phyloP scores from a whole-genome alignment of 2,888 invertebrate genomes.

The Dolichopus griseipennis region DNA sequence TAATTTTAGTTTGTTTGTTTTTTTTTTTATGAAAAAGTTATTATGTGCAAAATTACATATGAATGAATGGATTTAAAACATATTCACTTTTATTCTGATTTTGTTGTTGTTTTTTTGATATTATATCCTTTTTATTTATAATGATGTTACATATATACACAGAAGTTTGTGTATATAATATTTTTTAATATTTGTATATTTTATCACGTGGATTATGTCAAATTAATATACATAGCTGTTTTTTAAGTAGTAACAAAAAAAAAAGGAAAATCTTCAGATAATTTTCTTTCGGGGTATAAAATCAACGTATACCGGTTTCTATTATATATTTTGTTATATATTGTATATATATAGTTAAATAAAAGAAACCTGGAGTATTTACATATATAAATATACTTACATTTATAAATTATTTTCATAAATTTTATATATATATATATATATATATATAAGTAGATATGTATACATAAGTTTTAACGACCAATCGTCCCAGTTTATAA shows the following conservation, averaged over 20 bases:
- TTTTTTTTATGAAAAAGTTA: neutral
- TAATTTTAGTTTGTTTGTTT: neutral
- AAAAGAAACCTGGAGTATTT: too few species aligned
- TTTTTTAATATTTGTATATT: neutral
- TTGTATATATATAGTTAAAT: neutral
- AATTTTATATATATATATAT: too few species aligned
- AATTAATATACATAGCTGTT: neutral
- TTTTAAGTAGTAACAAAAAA: neutral
- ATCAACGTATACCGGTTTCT: neutral
- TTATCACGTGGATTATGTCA: neutral
- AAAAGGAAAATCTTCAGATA: neutral
- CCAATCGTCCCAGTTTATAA: slow-evolving; percentile 4
- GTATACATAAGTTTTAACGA: neutral
- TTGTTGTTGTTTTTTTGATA: neutral
- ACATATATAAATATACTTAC: neutral
- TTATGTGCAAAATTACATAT: slow-evolving; percentile 2
- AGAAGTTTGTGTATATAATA: neutral
- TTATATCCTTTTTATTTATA: neutral
- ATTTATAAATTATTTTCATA: too few species aligned
- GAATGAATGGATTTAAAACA: neutral
- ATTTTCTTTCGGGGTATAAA: neutral
- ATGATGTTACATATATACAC: neutral
- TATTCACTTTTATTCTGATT: neutral
- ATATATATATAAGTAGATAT: too few species aligned
- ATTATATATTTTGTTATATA: neutral